Base-by-base conservation (phyloP, 2,797 vertebrate species). In the Scleropages formosus region DNA sequence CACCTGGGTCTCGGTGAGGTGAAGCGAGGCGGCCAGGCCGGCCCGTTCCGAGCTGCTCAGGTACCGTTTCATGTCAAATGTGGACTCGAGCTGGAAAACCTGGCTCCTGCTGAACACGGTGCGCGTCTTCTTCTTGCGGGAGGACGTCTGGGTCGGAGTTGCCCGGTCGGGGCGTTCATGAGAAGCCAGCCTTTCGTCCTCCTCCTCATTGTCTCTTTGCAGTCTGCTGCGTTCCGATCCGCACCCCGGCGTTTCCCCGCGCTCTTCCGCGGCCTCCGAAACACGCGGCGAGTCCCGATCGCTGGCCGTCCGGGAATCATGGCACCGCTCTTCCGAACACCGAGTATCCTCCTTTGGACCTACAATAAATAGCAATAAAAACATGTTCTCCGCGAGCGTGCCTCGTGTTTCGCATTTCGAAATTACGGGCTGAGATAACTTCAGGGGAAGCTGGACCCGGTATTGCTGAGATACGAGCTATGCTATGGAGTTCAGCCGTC, bases 1-100 rank as follows among this genome's bases (percentile, higher is more conserved):
- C 58, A 95, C 95, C 88, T 96, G 94, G 0, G 94, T 95, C 88
- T 96, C 94, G 0, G 94, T 94, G 80, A 96, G 91, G 75, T 90
- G 92, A 11, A 95, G 89, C 0, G 92, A 90, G 15, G 89, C 87
- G 0, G 93, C 92, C 72, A 95, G 87, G 0, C 90, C 91, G 0
- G 93, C 92, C 58, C 94, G 87, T 77, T 94, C 93, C 4, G 92
- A 90, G 82, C 93, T 94, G 87, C 92, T 94, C 75, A 94, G 88
- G 78, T 94, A 96, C 44, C 95, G 92, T 73, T 96, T 96, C 84
- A 95, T 78, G 80, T 98, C 96, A 82, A 97, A 98, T 1, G 95
- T 96, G 78, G 96, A 96, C 83, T 98, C 96, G 68, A 98, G 87
- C 87, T 98, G 95, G 76, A 96, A 97, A 58, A 98, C 95, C 84